These are phyloP conservation scores for Zeugodacus cucurbitae DNA, from an alignment of 1,140 invertebrate species.

Conservation along the genomic window DNA sequence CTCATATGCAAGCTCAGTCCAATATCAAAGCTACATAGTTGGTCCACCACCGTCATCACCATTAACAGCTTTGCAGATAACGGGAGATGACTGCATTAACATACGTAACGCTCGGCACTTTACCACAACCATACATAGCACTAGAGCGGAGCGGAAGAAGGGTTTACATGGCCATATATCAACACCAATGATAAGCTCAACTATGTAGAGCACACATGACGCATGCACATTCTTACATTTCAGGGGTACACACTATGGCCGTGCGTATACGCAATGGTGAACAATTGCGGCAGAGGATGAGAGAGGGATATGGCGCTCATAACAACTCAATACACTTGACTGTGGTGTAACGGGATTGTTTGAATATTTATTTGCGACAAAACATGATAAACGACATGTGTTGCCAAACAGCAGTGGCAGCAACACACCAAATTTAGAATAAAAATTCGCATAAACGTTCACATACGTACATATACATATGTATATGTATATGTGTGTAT, in stretches of 20 bases:
- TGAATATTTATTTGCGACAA: slow-evolving; percentile 42
- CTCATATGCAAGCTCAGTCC: background rate
- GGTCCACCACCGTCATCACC: background rate
- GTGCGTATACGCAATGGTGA: slow-evolving; percentile 20
- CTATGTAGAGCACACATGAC: background rate
- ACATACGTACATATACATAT: background rate
- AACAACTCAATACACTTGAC: background rate
- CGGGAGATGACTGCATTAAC: background rate
- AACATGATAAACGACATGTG: slow-evolving; percentile 41
- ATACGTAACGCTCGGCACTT: background rate
- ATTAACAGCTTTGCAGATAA: background rate
- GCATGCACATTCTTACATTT: background rate
- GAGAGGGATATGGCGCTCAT: background rate
- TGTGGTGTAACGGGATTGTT: background rate
- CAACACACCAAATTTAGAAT: background rate
- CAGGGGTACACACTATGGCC: background rate
- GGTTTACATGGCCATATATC: background rate
- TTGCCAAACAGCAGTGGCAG: background rate
- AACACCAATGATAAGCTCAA: background rate
- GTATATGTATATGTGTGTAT: background rate
- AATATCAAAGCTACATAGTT: background rate
- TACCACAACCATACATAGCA: too few species aligned
- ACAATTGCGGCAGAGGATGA: background rate
- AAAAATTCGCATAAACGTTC: background rate
- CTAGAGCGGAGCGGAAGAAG: background rate